Conservation (phyloP, 2,888 invertebrate species). For the Dichetophora obliterata region DNA sequence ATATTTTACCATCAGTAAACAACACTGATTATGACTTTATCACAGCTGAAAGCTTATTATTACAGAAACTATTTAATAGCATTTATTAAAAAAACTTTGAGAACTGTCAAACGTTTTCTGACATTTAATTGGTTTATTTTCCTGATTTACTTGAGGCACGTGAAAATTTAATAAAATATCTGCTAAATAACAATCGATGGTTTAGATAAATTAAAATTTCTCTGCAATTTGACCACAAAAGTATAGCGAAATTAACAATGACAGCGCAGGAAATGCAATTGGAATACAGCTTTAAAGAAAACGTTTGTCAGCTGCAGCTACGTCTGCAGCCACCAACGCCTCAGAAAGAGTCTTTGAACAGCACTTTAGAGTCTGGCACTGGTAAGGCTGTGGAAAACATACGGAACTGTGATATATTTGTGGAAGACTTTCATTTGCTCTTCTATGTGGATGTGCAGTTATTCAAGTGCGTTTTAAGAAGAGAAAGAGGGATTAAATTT, state of each 20-base stretch:
- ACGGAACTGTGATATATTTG: slow-evolving; percentile 64
- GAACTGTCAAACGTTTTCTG: neutral
- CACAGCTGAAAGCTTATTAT: neutral
- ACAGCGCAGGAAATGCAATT: slow-evolving; percentile 28
- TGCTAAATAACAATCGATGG: neutral
- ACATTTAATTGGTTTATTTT: neutral
- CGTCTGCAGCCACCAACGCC: neutral
- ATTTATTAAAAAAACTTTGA: too few species aligned
- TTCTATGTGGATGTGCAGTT: slow-evolving; percentile 61
- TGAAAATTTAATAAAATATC: neutral
- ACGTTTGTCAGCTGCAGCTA: slow-evolving; percentile 46
- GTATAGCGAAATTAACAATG: neutral
- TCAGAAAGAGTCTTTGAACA: neutral
- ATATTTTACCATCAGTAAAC: too few species aligned
- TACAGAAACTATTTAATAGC: neutral
- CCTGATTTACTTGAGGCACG: neutral
- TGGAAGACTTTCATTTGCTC: slow-evolving; percentile 62
- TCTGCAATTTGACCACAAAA: neutral
- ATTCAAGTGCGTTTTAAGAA: slow-evolving; percentile 55
- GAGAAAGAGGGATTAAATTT: slow-evolving; percentile 1
- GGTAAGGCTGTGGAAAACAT: slow-evolving; percentile 57
- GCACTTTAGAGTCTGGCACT: neutral
- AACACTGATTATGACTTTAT: too few species aligned
- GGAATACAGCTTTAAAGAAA: slow-evolving; percentile 42
- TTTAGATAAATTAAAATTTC: neutral